A percentile compares a stretch with the other conserved stretches of the same genome.
These are phyloP conservation scores for Lindbergichthys nudifrons DNA, from an alignment of 2,797 vertebrate genomes.

Conservation along the genomic window DNA sequence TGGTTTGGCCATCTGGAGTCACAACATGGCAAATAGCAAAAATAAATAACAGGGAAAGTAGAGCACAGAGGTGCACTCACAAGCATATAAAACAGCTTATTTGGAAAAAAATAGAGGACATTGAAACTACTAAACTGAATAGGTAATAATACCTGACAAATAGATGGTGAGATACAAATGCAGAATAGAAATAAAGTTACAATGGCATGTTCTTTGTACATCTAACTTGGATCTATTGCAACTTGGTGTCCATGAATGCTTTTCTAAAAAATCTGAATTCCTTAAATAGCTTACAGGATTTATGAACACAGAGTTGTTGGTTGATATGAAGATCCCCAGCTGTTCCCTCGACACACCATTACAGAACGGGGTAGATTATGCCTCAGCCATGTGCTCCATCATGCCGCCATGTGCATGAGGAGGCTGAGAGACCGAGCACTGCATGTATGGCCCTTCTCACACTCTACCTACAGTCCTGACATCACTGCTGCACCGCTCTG, in stretches of 20 bases:
- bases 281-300: conserved; percentile 23
- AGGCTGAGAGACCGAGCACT: conserved; percentile 63
- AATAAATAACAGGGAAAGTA: conserved; percentile 19
- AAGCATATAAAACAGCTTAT: conserved; percentile 8
- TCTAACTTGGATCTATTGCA: neutral
- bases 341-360: conserved; percentile 14
- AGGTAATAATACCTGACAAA: neutral
- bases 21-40: conserved; percentile 41
- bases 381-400: conserved; percentile 57
- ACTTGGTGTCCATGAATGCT: conserved; percentile 4
- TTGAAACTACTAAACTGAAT: neutral
- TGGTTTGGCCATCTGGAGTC: conserved; percentile 67
- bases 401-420: conserved; percentile 46
- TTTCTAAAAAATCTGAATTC: conserved; percentile 11
- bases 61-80: conserved; percentile 21
- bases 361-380: conserved; percentile 24
- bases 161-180: neutral
- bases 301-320: conserved; percentile 34
- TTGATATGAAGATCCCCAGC: conserved; percentile 30
- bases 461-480: conserved; percentile 83
- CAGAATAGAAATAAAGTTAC: neutral
- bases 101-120: neutral
- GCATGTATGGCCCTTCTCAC: conserved; percentile 62
- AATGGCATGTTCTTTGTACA: neutral
- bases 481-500: conserved; percentile 86